Percentiles rank a stretch among this genome's conserved stretches.
phyloP scores from a whole-genome alignment of 2,113 vertebrate species.

The Paratilapia polleni region DNA sequence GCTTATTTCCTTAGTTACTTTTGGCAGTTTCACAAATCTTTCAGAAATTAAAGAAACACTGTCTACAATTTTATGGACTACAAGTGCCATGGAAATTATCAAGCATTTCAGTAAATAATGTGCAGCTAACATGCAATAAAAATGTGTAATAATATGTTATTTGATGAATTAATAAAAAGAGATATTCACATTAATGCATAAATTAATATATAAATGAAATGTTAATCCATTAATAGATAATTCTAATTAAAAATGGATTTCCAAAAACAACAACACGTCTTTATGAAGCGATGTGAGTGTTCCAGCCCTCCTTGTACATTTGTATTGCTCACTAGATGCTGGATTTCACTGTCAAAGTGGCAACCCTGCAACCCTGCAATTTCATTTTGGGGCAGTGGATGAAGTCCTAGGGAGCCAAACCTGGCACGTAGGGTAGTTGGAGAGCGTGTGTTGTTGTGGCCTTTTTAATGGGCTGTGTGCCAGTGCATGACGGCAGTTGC shows the following conservation, averaged over 20 bases:
- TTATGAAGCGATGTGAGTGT: background rate
- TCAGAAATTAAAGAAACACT: background rate
- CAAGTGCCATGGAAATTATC: background rate
- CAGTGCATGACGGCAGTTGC: background rate
- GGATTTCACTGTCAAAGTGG: background rate
- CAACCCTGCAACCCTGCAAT: accelerated
- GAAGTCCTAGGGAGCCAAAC: background rate
- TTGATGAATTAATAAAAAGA: no score
- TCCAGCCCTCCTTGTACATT: background rate
- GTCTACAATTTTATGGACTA: no score
- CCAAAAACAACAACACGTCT: background rate
- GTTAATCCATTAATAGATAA: background rate
- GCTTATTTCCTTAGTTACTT: background rate
- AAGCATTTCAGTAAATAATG: background rate
- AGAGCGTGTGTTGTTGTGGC: accelerated
- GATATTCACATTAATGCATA: no score
- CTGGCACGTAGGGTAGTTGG: background rate
- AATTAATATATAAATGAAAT: background rate
- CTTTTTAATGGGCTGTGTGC: background rate
- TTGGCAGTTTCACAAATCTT: accelerated
- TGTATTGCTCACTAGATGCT: background rate
- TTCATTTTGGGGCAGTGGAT: background rate
- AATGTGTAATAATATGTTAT: no score
- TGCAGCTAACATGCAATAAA: background rate
- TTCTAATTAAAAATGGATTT: background rate